Base-by-base conservation (phyloP, 2,113 vertebrate genomes). In the Microtus montanus region DNA sequence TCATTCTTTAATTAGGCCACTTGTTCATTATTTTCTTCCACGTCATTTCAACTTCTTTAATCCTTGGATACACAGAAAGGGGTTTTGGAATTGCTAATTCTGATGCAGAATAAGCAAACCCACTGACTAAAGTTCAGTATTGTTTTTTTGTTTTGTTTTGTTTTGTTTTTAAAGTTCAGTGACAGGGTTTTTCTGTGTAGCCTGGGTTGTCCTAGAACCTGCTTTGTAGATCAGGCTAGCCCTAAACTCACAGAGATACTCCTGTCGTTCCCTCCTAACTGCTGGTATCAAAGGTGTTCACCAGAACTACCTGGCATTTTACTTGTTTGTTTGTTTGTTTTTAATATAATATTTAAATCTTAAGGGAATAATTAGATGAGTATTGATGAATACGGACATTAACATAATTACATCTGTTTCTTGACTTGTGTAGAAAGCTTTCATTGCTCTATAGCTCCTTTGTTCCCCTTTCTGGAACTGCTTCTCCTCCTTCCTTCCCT, bases 291-390 rank as follows among this genome's bases (percentile, higher is more conserved):
- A 70, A 70, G 66, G 33, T 35, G 7, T 70, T 33, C 33, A 70
- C 14, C 30, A 68, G 2, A 14, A 68, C 12, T 33, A 33, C 63
- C 63, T 26, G 22, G 63, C 24, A 7, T 64, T 63, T 92, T 92
- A 61, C 54, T 58, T 58, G 54, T 58, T 58, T 58, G 5, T 58
- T 58, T 54, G 14, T 54, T 15, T 1, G 58, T 3, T 70, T 91
- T 84, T 84, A 70, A 13, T 94, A 80, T 41, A 85, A 86, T 61
- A 71, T 91, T 91, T 89, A 90, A 94, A 26, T 38, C 35, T 88
- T 94, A 71, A 44, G 13, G 15, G 26, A 33, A 84, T 64, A 44
- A 5, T 83, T 63, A 83, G 24, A 64, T 84, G 14, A 44, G 58
- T 41, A 15, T 44, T 64, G 28, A 30, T 64, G 58, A 47, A 30